phyloP scores from a whole-genome alignment of 2,888 invertebrate species.

The Amblyjoppa proteus region DNA sequence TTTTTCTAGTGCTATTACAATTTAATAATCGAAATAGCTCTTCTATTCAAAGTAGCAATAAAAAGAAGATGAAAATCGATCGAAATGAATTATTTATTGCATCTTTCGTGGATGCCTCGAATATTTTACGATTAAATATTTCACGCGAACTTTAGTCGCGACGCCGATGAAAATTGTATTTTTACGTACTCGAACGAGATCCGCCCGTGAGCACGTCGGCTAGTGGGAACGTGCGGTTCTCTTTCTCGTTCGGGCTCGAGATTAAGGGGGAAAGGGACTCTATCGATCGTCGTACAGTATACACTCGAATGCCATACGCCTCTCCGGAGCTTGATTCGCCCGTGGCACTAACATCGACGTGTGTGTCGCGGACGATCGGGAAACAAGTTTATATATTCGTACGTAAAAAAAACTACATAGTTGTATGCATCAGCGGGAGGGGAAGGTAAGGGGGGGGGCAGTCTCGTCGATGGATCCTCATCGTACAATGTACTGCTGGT shows the following conservation, averaged over 20 bases:
- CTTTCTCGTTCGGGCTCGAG: constrained; percentile 62
- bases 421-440: constrained; percentile 1
- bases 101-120: background rate
- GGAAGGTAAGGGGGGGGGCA: background rate
- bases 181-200: constrained; percentile 19
- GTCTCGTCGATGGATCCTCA: constrained; percentile 1
- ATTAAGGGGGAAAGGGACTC: constrained; percentile 67
- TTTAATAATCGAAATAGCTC: too few relatives aligned
- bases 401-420: constrained; percentile 18
- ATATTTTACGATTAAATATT: background rate
- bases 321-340: constrained; percentile 26
- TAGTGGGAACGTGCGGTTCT: constrained; percentile 60
- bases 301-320: constrained; percentile 53
- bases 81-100: background rate
- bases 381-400: constrained; percentile 39
- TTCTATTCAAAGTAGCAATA: background rate
- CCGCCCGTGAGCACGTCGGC: constrained; percentile 11
- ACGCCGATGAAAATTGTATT: constrained; percentile 3
- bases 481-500: background rate
- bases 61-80: background rate
- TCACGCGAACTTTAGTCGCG: background rate
- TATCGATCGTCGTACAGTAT: constrained; percentile 67
- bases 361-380: constrained; percentile 6
- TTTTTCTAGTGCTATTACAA: too few relatives aligned
- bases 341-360: constrained; percentile 28